phyloP scores from a whole-genome alignment of 1,140 invertebrate species.

The Charaxes varanes region DNA sequence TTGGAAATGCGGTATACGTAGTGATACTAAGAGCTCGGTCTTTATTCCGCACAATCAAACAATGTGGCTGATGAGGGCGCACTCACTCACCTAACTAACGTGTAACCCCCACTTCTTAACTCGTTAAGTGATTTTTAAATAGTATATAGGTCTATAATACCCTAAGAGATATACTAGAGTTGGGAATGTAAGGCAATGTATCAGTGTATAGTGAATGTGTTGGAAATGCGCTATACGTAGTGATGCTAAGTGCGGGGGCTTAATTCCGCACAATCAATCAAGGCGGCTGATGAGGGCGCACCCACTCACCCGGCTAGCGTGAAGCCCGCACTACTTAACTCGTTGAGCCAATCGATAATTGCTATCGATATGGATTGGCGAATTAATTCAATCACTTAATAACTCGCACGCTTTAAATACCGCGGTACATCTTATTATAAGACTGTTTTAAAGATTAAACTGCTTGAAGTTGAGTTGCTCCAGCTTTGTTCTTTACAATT shows the following conservation, averaged over 20 bases:
- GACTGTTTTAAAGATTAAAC: no score
- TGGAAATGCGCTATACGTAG: slow-evolving; percentile 5
- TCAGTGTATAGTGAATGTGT: slow-evolving; percentile 1
- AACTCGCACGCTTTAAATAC: slow-evolving; percentile 26
- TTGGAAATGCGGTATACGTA: slow-evolving; percentile 4
- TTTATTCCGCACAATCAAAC: slow-evolving; percentile 62
- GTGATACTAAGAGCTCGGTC: slow-evolving; percentile 22
- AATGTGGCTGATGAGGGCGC: slow-evolving; percentile 46
- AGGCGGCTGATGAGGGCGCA: slow-evolving; percentile 48
- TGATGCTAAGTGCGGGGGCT: slow-evolving; percentile 27
- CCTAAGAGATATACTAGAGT: no score
- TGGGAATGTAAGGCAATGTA: no score
- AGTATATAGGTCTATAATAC: no score
- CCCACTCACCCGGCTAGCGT: slow-evolving; percentile 25
- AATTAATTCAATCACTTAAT: slow-evolving; percentile 48
- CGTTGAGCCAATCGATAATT: slow-evolving; percentile 40
- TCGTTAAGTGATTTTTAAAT: no score
- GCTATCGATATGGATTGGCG: slow-evolving; percentile 39
- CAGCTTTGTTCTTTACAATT: no score
- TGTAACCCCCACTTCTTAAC: slow-evolving; percentile 37
- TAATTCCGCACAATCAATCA: slow-evolving; percentile 61
- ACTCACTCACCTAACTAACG: slow-evolving; percentile 32
- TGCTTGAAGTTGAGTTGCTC: no score
- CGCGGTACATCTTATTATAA: no score
- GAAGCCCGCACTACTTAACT: slow-evolving; percentile 42